Evolutionary conservation across 1,140 invertebrate genomes (phyloP).

Genomic region (Meloidogyne chitwoodi): DNA sequence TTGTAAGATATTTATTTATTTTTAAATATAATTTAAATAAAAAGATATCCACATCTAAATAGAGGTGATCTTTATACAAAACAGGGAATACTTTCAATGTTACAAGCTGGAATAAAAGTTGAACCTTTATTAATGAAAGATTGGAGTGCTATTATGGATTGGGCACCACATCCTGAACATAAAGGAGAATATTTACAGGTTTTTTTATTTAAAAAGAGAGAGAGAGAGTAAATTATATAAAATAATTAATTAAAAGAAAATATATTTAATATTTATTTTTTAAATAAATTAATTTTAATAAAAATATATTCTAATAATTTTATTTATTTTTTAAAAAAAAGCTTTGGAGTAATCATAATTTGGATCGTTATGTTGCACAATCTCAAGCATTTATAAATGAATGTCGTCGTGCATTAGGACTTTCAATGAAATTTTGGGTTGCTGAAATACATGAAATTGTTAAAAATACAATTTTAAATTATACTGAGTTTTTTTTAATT

Average conservation of each 20-base stretch:
- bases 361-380: conserved; percentile 57
- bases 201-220: background rate
- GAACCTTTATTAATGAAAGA: conserved; percentile 58
- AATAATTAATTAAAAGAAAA: background rate
- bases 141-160: conserved; percentile 60
- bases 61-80: conserved; percentile 59
- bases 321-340: too few species aligned
- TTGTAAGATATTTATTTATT: conserved; percentile 5
- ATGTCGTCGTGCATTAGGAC: conserved; percentile 53
- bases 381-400: conserved; percentile 60
- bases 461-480: conserved; percentile 59
- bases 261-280: background rate
- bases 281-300: background rate
- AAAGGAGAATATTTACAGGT: conserved; percentile 59
- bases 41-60: conserved; percentile 55
- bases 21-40: background rate
- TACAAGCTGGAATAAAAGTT: conserved; percentile 60
- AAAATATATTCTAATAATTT: too few species aligned
- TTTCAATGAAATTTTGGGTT: conserved; percentile 61
- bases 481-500: conserved; percentile 1
- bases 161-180: conserved; percentile 58
- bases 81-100: conserved; percentile 59
- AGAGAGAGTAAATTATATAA: too few species aligned
- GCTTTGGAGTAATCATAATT: conserved; percentile 58
- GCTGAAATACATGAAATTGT: conserved; percentile 60